phyloP scores from a whole-genome alignment of 64 coral and sea anemone species.

The Porites lutea region DNA sequence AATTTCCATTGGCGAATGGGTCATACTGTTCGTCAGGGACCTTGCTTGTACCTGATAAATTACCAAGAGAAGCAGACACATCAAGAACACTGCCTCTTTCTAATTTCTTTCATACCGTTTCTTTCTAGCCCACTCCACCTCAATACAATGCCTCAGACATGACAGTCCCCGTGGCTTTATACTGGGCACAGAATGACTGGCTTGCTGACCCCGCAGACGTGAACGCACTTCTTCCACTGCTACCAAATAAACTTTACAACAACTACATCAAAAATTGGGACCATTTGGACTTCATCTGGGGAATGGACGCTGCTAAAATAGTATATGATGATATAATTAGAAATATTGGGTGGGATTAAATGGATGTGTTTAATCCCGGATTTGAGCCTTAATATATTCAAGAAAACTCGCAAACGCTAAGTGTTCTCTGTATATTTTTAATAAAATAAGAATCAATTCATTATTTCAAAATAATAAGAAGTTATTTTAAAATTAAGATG shows the following conservation, averaged over 20 bases:
- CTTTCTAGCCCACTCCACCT: slow-evolving; percentile 74
- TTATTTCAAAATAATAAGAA: too few species aligned
- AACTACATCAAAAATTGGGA: slow-evolving; percentile 79
- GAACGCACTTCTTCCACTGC: slow-evolving; percentile 11
- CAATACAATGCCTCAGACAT: slow-evolving; percentile 70
- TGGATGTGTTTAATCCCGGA: neutral
- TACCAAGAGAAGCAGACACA: too few species aligned
- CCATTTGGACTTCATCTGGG: slow-evolving; percentile 92
- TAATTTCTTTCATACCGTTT: neutral
- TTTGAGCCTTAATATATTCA: neutral
- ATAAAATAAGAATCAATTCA: too few species aligned
- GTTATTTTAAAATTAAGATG: too few species aligned
- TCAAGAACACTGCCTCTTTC: too few species aligned
- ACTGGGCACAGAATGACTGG: slow-evolving; percentile 77
- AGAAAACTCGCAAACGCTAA: too few species aligned
- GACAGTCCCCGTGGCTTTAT: slow-evolving; percentile 74
- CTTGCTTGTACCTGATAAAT: too few species aligned
- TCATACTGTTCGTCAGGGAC: too few species aligned
- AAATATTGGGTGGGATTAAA: neutral
- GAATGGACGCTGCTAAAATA: slow-evolving; percentile 54
- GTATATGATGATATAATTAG: slow-evolving; percentile 78
- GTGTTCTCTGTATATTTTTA: too few species aligned
- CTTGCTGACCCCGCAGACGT: slow-evolving; percentile 84
- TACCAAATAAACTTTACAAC: slow-evolving; percentile 62
- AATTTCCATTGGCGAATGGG: too few species aligned